Evolutionary conservation across 1,140 invertebrate species (phyloP).

Genomic region (Macrocentrus cingulum): DNA sequence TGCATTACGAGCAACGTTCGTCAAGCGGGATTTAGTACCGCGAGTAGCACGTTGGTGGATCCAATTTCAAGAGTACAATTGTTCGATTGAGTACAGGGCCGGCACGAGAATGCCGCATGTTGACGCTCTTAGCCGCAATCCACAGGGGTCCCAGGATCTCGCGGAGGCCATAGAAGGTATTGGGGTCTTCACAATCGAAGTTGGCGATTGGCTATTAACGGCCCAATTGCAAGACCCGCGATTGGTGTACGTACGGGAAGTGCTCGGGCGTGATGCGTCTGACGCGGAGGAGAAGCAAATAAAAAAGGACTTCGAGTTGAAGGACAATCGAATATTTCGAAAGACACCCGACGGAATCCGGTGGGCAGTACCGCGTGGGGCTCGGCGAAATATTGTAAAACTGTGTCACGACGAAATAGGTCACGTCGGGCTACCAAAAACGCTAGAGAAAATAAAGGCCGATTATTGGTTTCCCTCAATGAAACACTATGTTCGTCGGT

Average conservation of each 20-base stretch:
- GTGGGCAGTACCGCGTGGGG: slow-evolving; percentile 36
- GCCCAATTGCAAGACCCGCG: slow-evolving; percentile 24
- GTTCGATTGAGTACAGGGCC: slow-evolving; percentile 41
- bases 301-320: slow-evolving; percentile 23
- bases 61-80: slow-evolving; percentile 46
- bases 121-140: slow-evolving; percentile 45
- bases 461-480: slow-evolving; percentile 38
- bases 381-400: slow-evolving; percentile 37
- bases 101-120: slow-evolving; percentile 41
- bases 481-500: slow-evolving; percentile 29
- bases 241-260: slow-evolving; percentile 18
- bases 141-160: no score
- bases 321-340: slow-evolving; percentile 30
- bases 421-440: slow-evolving; percentile 35
- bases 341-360: slow-evolving; percentile 29
- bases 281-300: slow-evolving; percentile 17
- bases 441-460: slow-evolving; percentile 31
- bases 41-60: slow-evolving; percentile 46
- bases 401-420: slow-evolving; percentile 42
- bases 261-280: slow-evolving; percentile 9
- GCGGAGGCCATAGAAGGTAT: no score
- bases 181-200: slow-evolving; percentile 15
- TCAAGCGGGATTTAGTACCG: slow-evolving; percentile 44
- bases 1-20: slow-evolving; percentile 40
- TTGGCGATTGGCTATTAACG: slow-evolving; percentile 23